These are phyloP conservation scores for Eilema caniola DNA, from an alignment of 2,888 invertebrate genomes.

Conservation along the genomic window DNA sequence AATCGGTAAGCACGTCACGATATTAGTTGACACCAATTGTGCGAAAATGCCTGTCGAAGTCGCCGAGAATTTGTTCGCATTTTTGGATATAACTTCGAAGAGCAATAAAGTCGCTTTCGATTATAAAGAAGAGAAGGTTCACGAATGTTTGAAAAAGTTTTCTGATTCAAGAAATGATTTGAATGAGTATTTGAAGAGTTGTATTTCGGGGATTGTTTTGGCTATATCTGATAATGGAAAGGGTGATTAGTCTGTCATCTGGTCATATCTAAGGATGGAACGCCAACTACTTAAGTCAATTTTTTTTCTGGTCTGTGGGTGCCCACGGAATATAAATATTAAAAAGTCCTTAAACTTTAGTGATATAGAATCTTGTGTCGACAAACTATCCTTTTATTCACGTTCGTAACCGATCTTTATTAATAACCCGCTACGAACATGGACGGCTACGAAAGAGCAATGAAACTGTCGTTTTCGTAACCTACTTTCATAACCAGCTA, in stretches of 20 bases:
- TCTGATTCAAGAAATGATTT: conserved; percentile 70
- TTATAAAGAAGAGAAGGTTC: conserved; percentile 72
- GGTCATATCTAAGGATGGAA: conserved; percentile 17
- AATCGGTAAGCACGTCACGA: conserved; percentile 82
- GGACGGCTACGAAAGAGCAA: too few relatives aligned
- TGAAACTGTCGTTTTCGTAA: too few relatives aligned
- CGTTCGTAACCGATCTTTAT: too few relatives aligned
- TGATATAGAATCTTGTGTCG: neutral
- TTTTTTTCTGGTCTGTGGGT: neutral
- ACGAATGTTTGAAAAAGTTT: conserved; percentile 70
- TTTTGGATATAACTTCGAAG: conserved; percentile 79
- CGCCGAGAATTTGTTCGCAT: conserved; percentile 82
- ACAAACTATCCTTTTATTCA: too few relatives aligned
- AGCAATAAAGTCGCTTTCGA: conserved; percentile 68
- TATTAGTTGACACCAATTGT: conserved; percentile 80
- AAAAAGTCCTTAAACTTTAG: too few relatives aligned
- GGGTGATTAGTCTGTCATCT: conserved; percentile 26
- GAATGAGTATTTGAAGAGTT: conserved; percentile 63
- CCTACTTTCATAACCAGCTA: too few relatives aligned
- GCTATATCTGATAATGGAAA: conserved; percentile 62
- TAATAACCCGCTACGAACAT: too few relatives aligned
- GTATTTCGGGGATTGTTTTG: conserved; percentile 58
- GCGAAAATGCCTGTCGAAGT: conserved; percentile 82
- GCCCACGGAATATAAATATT: neutral
- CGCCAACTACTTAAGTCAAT: conserved; percentile 29